Conservation (phyloP, 2,888 invertebrate genomes). For the Gryllus longicercus region DNA sequence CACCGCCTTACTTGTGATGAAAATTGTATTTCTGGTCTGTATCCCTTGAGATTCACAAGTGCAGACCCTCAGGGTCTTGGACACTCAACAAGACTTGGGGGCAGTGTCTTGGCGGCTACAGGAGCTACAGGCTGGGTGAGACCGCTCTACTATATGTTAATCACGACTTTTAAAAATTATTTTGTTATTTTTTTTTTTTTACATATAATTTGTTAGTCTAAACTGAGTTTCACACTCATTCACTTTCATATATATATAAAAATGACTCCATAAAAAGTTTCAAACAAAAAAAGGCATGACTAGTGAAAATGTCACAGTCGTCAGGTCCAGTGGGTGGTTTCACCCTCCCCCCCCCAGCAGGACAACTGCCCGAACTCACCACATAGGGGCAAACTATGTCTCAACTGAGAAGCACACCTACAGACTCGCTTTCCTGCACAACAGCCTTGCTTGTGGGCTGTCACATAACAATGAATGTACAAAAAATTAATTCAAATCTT, state of each 20-base stretch:
- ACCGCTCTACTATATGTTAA: background rate
- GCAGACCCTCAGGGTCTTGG: background rate
- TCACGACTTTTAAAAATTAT: slow-evolving; percentile 8
- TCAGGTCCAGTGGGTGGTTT: background rate
- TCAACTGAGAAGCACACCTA: slow-evolving; percentile 7
- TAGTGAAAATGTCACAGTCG: slow-evolving; percentile 27
- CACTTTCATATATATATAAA: slow-evolving; percentile 5
- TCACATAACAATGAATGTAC: slow-evolving; percentile 17
- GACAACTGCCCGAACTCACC: background rate
- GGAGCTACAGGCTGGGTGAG: slow-evolving; percentile 1
- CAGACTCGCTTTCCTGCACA: background rate
- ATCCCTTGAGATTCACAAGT: slow-evolving; percentile 9
- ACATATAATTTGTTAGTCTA: slow-evolving; percentile 17
- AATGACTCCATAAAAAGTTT: slow-evolving; percentile 17
- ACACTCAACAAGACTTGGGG: slow-evolving; percentile 6
- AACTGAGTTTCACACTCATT: slow-evolving; percentile 17
- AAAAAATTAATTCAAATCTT: slow-evolving; percentile 25
- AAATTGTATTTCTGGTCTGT: background rate
- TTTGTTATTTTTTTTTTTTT: background rate
- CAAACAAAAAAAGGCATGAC: slow-evolving; percentile 28
- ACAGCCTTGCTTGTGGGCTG: background rate
- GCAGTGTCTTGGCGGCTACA: slow-evolving; percentile 5
- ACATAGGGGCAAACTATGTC: background rate
- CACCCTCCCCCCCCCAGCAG: background rate
- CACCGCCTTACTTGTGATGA: slow-evolving; percentile 17